A percentile compares a stretch with the other conserved stretches of the same genome.
Conservation (phyloP, 1,140 invertebrate genomes). For the Papilio polytes region DNA sequence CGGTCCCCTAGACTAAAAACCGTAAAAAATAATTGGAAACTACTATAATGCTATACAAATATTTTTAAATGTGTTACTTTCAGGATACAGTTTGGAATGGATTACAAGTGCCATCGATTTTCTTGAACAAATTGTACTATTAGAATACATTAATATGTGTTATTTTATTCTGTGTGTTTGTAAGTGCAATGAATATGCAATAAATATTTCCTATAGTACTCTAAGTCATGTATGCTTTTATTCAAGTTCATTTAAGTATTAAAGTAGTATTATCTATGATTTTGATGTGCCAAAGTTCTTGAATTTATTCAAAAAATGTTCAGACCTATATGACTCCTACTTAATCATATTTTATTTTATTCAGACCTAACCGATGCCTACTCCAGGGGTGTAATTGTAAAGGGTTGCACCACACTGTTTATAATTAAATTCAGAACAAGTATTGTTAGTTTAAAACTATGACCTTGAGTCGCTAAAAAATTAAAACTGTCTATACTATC, state of each 20-base stretch:
- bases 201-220: neutral
- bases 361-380: no score
- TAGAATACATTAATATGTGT: neutral
- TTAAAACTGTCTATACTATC: no score
- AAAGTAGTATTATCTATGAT: neutral
- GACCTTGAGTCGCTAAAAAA: no score
- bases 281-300: conserved; percentile 4
- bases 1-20: no score
- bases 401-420: no score
- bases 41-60: neutral
- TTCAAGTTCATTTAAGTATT: neutral
- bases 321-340: neutral
- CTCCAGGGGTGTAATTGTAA: no score
- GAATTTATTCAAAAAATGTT: neutral
- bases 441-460: no score
- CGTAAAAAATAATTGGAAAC: no score
- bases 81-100: neutral
- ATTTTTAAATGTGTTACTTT: neutral
- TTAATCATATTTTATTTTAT: neutral
- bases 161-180: neutral
- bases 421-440: no score
- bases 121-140: neutral
- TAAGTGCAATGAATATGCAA: neutral
- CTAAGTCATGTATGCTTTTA: neutral
- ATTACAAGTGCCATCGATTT: neutral